Evolutionary conservation across 2,113 vertebrate genomes (phyloP), one percentile per base, ranked within the genome.

Genomic region (Thunnus thynnus): DNA sequence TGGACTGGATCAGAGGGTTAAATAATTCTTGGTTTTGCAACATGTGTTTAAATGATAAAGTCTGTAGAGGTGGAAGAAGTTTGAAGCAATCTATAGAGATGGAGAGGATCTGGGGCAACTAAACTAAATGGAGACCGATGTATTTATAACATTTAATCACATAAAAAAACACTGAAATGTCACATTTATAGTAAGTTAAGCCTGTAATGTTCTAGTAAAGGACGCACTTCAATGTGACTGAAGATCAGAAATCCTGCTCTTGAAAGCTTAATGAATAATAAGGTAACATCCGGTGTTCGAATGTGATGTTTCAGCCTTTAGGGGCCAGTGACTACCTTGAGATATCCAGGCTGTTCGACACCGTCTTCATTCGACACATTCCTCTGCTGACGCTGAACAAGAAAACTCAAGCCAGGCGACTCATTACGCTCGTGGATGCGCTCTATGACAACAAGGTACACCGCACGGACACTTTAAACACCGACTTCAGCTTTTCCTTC

Each of bases 261-360:
- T 36, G 32, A 11, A 20, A 8, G 11, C 18, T 18, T 16, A 17
- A 14, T 60, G 20, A 36, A n/a, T 16, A 30, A 13, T 16, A 18
- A n/a, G 52, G 12, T 54, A 32, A 64, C 0, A 0, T n/a, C 7
- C 8, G 17, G 18, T 44, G 5, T 58, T 50, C 75, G 60, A 52
- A 1, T 77, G 18, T 68, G 16, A 87, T 83, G 68, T 94, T 94
- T 84, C 91, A 99, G 98, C 97, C 98, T 66, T 92, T 99, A 84
- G 98, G 98, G 80, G 98, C 98, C 86, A 97, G 97, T 61, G 98
- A 99, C 92, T 99, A 99, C 88, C 92, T 99, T 94, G 97, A 99
- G 93, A 93, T 99, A 41, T 96, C 96, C 13, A 92, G 94, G 64
- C 93, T 95, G 82, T 99, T 99, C 90, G 97, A 99, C 88, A 98